Evolutionary conservation across 2,888 invertebrate species (phyloP), one percentile per base, ranked within the genome.

Genomic region (Halocaridina rubra): DNA sequence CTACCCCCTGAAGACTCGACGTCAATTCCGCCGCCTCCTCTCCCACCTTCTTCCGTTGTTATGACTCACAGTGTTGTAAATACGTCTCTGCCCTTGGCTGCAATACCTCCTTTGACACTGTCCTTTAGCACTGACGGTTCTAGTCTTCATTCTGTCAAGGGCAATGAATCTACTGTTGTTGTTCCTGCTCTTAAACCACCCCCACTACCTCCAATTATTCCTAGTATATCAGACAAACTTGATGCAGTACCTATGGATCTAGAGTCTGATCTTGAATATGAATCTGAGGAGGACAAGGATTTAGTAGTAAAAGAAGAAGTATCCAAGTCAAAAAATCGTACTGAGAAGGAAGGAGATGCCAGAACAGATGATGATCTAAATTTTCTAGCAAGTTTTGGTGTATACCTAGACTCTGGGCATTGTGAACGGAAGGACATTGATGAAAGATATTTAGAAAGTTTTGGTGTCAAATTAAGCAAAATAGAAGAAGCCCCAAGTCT

Each of bases 161-260:
- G 46, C 13, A 61, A 61, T 61, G 64, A 19, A 61, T 10, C 24
- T 27, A 3, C 22, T 10, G 13, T 22, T 22, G 3, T 0, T 33
- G 7, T 22, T 19, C 29, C 22, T 71, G 71, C n/a, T 3, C 32
- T 71, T n/a, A 29, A 19, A 2, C 71, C 71, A 71, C 78, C 78
- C 22, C 78, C 67, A 27, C 78, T 19, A 13, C 53, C 69, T 46
- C 67, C 77, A 24, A 53, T 16, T 53, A 16, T 53, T 19, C 53
- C 53, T n/a, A 53, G 53, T 3, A 53, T 53, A 53, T 53, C n/a
- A 46, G 80, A 80, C 39, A 39, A 74, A 27, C 64, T 75, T 39
- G 39, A 24, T 16, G 81, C 74, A 75, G 75, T 81, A n/a, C 81
- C 81, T 19, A 81, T 81, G 81, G 81, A 81, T 1, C 22, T 81